Conservation (phyloP, 2,888 invertebrate genomes). For the Morpho deidamia region DNA sequence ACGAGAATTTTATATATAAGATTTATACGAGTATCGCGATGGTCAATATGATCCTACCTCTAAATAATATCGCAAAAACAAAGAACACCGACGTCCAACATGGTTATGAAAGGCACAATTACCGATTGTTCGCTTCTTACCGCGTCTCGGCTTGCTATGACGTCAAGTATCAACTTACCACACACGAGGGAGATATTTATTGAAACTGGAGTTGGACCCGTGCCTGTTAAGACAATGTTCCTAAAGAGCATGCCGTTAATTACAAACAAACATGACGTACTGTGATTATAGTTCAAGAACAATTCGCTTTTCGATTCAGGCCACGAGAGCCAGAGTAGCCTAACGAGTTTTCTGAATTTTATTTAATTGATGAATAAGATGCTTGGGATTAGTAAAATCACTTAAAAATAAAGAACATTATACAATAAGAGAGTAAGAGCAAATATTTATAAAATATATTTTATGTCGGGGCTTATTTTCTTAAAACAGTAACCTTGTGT, state of each 20-base stretch:
- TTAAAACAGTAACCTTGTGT: too few relatives aligned
- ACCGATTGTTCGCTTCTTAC: conserved; percentile 37
- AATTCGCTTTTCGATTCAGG: too few relatives aligned
- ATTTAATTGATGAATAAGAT: not conserved
- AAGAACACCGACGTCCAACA: conserved; percentile 23
- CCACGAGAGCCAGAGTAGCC: too few relatives aligned
- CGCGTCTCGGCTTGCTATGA: conserved; percentile 33
- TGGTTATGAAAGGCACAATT: conserved; percentile 28
- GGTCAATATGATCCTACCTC: conserved; percentile 2
- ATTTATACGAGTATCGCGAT: conserved; percentile 2
- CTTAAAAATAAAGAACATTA: too few relatives aligned
- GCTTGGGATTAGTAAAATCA: too few relatives aligned
- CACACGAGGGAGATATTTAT: conserved; percentile 64
- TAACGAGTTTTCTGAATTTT: too few relatives aligned
- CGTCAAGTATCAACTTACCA: conserved; percentile 45
- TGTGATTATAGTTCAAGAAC: conserved; percentile 27
- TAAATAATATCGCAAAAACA: conserved; percentile 11
- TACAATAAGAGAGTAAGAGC: too few relatives aligned
- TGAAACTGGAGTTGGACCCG: conserved; percentile 31
- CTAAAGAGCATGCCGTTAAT: conserved; percentile 64
- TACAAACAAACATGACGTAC: conserved; percentile 61
- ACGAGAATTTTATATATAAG: too few relatives aligned
- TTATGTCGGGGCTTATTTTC: too few relatives aligned
- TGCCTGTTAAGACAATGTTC: conserved; percentile 53
- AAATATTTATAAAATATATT: too few relatives aligned